Evolutionary conservation across 2,888 invertebrate genomes (phyloP).

Genomic region (Doris montereyensis): DNA sequence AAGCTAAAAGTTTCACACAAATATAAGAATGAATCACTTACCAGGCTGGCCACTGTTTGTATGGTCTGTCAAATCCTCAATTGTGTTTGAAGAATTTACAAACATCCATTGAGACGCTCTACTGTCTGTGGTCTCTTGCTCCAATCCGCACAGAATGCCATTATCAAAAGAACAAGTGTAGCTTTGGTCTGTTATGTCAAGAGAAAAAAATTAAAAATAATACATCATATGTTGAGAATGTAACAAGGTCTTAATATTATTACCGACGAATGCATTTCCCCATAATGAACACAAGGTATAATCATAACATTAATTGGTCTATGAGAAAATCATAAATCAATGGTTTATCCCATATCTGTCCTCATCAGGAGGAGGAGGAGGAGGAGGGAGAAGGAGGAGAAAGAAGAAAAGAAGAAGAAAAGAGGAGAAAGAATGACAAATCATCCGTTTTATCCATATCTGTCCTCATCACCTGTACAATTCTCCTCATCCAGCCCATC

Average conservation of each 20-base stretch:
- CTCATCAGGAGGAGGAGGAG: neutral
- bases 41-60: slow-evolving; percentile 50
- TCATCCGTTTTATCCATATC: neutral
- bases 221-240: no score
- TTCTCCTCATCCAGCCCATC: slow-evolving; percentile 53
- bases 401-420: neutral
- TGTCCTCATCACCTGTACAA: slow-evolving; percentile 51
- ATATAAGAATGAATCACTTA: no score
- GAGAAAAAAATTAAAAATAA: no score
- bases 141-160: slow-evolving; percentile 57
- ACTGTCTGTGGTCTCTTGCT: slow-evolving; percentile 53
- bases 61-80: slow-evolving; percentile 52
- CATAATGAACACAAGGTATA: no score
- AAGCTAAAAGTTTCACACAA: no score
- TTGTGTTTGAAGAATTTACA: slow-evolving; percentile 47
- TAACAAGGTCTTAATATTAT: no score
- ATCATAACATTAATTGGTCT: no score
- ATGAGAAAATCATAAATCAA: no score
- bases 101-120: slow-evolving; percentile 54
- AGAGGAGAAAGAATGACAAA: neutral
- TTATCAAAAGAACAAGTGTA: slow-evolving; percentile 63
- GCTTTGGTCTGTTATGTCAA: no score
- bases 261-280: no score
- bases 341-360: no score
- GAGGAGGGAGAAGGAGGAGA: neutral